Conservation (phyloP, 2,797 vertebrate species). For the Prunella strophiata region DNA sequence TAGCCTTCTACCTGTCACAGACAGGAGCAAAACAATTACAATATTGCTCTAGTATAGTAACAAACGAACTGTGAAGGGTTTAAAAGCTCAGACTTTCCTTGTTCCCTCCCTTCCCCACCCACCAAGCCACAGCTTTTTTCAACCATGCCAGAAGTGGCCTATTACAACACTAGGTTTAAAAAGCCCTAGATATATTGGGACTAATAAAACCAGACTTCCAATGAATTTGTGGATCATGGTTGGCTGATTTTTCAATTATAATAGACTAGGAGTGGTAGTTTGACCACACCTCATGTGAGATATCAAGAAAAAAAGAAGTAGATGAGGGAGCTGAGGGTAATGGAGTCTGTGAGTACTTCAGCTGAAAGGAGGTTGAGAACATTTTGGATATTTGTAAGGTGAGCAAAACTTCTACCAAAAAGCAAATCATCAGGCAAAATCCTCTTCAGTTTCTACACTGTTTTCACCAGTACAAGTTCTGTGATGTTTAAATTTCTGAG, state of each 20-base stretch:
- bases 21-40: not conserved
- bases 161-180: not conserved
- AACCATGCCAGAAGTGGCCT: not conserved
- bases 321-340: not conserved
- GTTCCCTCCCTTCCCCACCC: not conserved
- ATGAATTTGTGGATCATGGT: not conserved
- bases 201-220: not conserved
- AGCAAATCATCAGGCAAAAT: not conserved
- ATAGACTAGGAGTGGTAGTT: not conserved
- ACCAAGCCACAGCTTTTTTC: not conserved
- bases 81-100: accelerated
- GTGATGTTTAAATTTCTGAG: not conserved
- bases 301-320: not conserved
- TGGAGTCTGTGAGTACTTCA: not conserved
- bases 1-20: not conserved
- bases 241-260: not conserved
- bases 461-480: not conserved
- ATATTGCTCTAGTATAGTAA: not conserved
- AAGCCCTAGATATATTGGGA: not conserved
- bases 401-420: not conserved
- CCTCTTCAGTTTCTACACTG: not conserved
- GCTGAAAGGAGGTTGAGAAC: not conserved
- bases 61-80: not conserved
- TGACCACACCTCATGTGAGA: not conserved
- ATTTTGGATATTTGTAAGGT: not conserved